phyloP scores from a whole-genome alignment of 1,140 invertebrate species.

The Dendroctonus valens region DNA sequence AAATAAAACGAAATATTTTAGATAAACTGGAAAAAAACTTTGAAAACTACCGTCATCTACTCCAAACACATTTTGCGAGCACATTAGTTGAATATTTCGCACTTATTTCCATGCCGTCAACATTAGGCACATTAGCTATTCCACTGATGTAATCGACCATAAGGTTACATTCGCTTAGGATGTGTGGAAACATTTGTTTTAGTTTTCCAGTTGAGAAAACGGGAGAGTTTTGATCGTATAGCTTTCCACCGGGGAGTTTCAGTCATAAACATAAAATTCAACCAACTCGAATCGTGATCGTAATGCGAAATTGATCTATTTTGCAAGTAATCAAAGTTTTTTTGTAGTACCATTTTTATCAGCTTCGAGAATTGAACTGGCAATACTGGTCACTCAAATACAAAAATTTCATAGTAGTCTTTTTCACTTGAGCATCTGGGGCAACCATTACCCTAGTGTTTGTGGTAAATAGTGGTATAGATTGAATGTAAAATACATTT shows the following conservation, averaged over 20 bases:
- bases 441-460: slow-evolving; percentile 35
- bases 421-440: slow-evolving; percentile 42
- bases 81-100: slow-evolving; percentile 55
- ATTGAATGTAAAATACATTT: slow-evolving; percentile 42
- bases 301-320: slow-evolving; percentile 53
- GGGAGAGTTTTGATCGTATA: slow-evolving; percentile 46
- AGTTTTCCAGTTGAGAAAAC: slow-evolving; percentile 51
- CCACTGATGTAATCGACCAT: slow-evolving; percentile 36
- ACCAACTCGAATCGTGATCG: slow-evolving; percentile 52
- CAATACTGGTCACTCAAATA: slow-evolving; percentile 47
- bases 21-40: slow-evolving; percentile 49
- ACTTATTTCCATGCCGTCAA: slow-evolving; percentile 44
- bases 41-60: slow-evolving; percentile 51
- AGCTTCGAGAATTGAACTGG: slow-evolving; percentile 50
- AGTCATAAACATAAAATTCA: slow-evolving; percentile 42
- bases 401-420: slow-evolving; percentile 50
- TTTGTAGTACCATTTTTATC: slow-evolving; percentile 53
- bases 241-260: slow-evolving; percentile 48
- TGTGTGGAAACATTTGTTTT: slow-evolving; percentile 50
- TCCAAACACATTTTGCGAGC: slow-evolving; percentile 53
- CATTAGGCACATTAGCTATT: slow-evolving; percentile 35
- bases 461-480: slow-evolving; percentile 42
- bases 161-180: slow-evolving; percentile 37
- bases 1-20: background rate
- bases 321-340: slow-evolving; percentile 55